A percentile compares a stretch with the other conserved stretches of the same genome.
Evolutionary conservation across 2,888 invertebrate species (phyloP).

Genomic region (Pheosia tremula): DNA sequence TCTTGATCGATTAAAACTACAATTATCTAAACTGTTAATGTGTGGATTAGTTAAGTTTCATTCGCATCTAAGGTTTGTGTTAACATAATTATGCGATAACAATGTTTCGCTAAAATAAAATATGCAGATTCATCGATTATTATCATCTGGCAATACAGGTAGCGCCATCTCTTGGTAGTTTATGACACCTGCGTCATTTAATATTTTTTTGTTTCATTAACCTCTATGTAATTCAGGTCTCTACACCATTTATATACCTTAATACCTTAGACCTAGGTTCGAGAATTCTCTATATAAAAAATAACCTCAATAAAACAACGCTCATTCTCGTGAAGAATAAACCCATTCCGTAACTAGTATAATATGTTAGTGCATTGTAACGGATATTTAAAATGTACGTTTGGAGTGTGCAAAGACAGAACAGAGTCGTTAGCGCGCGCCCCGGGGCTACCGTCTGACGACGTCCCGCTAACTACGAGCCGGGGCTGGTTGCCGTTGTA

Average conservation of each 20-base stretch:
- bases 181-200: neutral
- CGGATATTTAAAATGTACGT: slow-evolving; percentile 7
- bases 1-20: neutral
- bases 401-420: slow-evolving; percentile 12
- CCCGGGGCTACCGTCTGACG: slow-evolving; percentile 42
- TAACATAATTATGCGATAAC: no score
- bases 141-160: neutral
- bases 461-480: slow-evolving; percentile 1
- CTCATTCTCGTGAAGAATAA: no score
- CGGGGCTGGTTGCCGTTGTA: slow-evolving; percentile 7
- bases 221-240: no score
- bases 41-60: neutral
- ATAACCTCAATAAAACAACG: no score
- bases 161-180: neutral
- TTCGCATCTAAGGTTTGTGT: no score
- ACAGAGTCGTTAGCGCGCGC: slow-evolving; percentile 56
- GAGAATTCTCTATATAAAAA: no score
- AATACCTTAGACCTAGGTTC: no score
- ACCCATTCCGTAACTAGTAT: neutral
- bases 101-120: neutral
- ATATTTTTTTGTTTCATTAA: no score
- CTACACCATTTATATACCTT: no score
- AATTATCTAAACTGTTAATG: neutral
- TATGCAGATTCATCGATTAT: neutral
- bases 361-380: neutral